Percentiles rank a stretch among this genome's conserved stretches.
Evolutionary conservation across 2,888 invertebrate species (phyloP).

Genomic region (Lepidochrysops patricia): DNA sequence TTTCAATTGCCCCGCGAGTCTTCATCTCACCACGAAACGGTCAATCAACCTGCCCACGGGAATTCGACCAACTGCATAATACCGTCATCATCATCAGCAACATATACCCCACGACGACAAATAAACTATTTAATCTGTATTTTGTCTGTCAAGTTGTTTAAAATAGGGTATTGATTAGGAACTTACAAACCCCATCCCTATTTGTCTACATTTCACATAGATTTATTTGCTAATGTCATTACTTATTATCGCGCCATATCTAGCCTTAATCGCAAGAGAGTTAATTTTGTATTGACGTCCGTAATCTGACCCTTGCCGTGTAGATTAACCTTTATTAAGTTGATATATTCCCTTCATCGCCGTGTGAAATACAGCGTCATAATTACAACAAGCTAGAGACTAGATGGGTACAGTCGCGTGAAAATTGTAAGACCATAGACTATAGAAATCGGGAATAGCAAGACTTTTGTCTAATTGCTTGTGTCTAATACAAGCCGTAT

Average conservation of each 20-base stretch:
- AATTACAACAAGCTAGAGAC: constrained; percentile 11
- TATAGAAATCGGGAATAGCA: too few species aligned
- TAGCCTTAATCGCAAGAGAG: not conserved
- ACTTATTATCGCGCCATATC: not conserved
- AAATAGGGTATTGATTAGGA: too few species aligned
- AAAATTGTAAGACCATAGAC: too few species aligned
- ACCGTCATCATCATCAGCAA: too few species aligned
- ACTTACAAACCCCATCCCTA: too few species aligned
- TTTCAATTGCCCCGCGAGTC: constrained; percentile 31
- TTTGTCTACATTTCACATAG: too few species aligned
- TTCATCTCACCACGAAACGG: constrained; percentile 36
- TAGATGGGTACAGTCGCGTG: constrained; percentile 6
- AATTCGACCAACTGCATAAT: constrained; percentile 1
- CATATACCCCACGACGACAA: too few species aligned
- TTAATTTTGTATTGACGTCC: not conserved
- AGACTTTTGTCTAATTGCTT: too few species aligned
- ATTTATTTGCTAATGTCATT: not conserved
- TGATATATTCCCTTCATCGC: constrained; percentile 1
- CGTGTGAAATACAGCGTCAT: constrained; percentile 1
- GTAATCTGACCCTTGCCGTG: not conserved
- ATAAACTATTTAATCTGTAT: not conserved
- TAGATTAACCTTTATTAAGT: constrained; percentile 3
- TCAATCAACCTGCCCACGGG: constrained; percentile 35
- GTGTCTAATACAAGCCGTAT: too few species aligned
- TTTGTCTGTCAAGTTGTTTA: too few species aligned